phyloP scores from a whole-genome alignment of 2,113 vertebrate species.

The Monopterus albus region DNA sequence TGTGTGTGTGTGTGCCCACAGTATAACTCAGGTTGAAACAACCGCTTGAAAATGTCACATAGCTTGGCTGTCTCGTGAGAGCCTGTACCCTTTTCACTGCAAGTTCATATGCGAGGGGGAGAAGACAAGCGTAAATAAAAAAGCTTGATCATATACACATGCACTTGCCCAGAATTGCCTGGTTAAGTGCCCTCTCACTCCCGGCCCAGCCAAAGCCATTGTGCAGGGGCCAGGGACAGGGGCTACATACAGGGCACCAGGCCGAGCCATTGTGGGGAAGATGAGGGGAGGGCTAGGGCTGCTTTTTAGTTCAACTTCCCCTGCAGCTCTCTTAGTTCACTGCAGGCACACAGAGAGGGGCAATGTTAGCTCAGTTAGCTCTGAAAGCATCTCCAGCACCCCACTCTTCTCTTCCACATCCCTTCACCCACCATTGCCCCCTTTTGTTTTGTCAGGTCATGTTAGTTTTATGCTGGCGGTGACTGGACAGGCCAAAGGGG shows the following conservation, averaged over 20 bases:
- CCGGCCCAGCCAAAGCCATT: slow-evolving; percentile 65
- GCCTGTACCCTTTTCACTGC: slow-evolving; percentile 69
- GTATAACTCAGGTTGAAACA: slow-evolving; percentile 59
- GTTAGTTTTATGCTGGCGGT: slow-evolving; percentile 70
- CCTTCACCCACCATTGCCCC: slow-evolving; percentile 43
- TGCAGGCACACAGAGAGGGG: slow-evolving; percentile 42
- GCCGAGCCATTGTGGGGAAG: slow-evolving; percentile 69
- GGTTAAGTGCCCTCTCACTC: slow-evolving; percentile 57
- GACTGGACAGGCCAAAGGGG: slow-evolving; percentile 35
- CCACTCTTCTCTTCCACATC: slow-evolving; percentile 39
- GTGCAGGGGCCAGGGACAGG: slow-evolving; percentile 66
- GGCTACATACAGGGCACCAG: slow-evolving; percentile 69
- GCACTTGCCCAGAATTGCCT: slow-evolving; percentile 7
- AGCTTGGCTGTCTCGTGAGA: slow-evolving; percentile 73
- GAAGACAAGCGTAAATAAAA: slow-evolving; percentile 68
- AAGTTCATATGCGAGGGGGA: slow-evolving; percentile 66
- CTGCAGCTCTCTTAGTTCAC: slow-evolving; percentile 69
- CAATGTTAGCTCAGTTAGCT: slow-evolving; percentile 39
- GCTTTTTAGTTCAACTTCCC: slow-evolving; percentile 70
- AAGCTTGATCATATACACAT: slow-evolving; percentile 35
- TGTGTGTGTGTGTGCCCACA: slow-evolving; percentile 31
- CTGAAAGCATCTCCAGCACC: slow-evolving; percentile 44
- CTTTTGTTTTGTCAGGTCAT: slow-evolving; percentile 75
- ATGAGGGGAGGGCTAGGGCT: slow-evolving; percentile 53
- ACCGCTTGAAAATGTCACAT: slow-evolving; percentile 79